Base-by-base conservation (phyloP, 2,113 vertebrate genomes). In the Dicerorhinus sumatrensis region DNA sequence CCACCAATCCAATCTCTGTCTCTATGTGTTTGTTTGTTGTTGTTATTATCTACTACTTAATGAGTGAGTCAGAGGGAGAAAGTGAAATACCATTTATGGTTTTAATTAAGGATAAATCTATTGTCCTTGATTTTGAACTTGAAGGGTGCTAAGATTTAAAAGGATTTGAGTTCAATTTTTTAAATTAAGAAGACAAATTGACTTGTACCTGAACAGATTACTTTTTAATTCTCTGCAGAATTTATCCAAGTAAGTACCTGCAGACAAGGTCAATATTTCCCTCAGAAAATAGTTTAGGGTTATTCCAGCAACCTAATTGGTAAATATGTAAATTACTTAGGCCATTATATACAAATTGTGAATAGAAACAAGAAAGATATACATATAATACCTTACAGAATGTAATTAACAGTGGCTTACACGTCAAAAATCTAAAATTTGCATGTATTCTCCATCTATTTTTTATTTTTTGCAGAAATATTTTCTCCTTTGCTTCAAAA, bases 171-270 rank as follows among this genome's bases (percentile, higher is more conserved):
- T 88, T 93, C 4, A 33, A 54, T 91, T 67, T 88, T 83, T 91
- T 70, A 72, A 93, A 89, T 96, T 93, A 94, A 70, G 70, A 96
- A 87, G 63, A 56, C 14, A 97, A 83, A 83, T 60, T 96, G 92
- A 93, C 92, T 95, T 91, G 48, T 93, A 80, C 75, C 58, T 95
- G 72, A 91, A 96, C 29, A 94, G 62, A 95, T 97, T 94, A 80
- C 42, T 81, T 95, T 91, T 87, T 91, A 97, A 91, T 88, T 75
- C 76, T 29, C 16, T 80, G n/a, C 31, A 93, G 39, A 95, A 80
- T 85, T 88, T 95, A 69, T 75, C 31, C 84, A 88, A 70, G n/a
- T 88, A 65, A 94, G 8, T 80, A 88, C 48, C 51, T 72, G 36
- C 27, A 93, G 48, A 93, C 54, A 97, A 95, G 62, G 31, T 95